Evolutionary conservation across 1,140 invertebrate genomes (phyloP).

Genomic region (Dendrolimus punctatus): DNA sequence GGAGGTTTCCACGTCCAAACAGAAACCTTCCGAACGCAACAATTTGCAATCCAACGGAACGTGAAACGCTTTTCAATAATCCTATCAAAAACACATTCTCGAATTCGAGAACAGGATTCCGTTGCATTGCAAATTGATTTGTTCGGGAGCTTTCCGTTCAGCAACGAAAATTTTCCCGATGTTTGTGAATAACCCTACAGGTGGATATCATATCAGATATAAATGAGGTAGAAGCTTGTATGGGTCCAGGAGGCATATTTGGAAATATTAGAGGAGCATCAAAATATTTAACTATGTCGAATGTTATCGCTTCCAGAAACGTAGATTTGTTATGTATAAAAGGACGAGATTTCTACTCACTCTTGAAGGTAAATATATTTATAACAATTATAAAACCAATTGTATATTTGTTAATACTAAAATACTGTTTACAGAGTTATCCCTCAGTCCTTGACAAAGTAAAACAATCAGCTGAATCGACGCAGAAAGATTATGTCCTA

Average conservation of each 20-base stretch:
- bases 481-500: conserved; percentile 54
- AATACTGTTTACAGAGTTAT: conserved; percentile 41
- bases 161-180: too few species aligned
- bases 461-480: conserved; percentile 38
- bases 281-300: conserved; percentile 48
- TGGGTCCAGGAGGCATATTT: conserved; percentile 63
- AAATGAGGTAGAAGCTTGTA: conserved; percentile 60
- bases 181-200: conserved; percentile 15
- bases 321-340: conserved; percentile 51
- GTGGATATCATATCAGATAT: conserved; percentile 52
- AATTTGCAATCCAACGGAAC: too few species aligned
- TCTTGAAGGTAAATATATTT: conserved; percentile 41
- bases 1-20: too few species aligned
- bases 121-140: too few species aligned
- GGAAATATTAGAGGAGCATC: conserved; percentile 52
- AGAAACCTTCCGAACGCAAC: too few species aligned
- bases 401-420: too few species aligned
- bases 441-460: conserved; percentile 57
- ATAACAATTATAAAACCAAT: neutral
- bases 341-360: conserved; percentile 46
- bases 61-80: too few species aligned
- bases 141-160: too few species aligned
- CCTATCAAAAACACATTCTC: too few species aligned
- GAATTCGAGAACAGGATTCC: too few species aligned
- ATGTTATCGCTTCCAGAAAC: conserved; percentile 52